Evolutionary conservation across 1,140 invertebrate species (phyloP).

Genomic region (Zaprionus africanus): DNA sequence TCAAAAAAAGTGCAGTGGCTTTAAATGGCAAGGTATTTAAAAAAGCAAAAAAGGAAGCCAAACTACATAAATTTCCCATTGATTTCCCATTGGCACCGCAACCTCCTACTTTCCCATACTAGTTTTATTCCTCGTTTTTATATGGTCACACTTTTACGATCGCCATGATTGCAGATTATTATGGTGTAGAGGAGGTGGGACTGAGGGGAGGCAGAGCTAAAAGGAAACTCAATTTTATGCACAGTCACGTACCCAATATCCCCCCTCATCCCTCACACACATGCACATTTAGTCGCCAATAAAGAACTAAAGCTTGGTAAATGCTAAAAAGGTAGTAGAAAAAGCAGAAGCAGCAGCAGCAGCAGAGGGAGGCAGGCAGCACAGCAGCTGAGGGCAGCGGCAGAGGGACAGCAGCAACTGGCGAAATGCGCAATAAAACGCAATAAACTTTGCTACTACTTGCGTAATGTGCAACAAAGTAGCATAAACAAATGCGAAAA

Average conservation of each 20-base stretch:
- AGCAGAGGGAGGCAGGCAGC: not conserved
- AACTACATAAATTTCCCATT: not conserved
- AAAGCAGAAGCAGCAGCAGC: slow-evolving; percentile 6
- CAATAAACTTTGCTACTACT: slow-evolving; percentile 68
- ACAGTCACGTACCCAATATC: slow-evolving; percentile 35
- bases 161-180: slow-evolving; percentile 16
- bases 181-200: not conserved
- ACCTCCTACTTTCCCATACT: not conserved
- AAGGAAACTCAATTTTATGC: slow-evolving; percentile 23
- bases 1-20: not conserved
- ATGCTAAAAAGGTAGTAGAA: slow-evolving; percentile 42
- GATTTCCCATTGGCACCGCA: slow-evolving; percentile 2
- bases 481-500: slow-evolving; percentile 64
- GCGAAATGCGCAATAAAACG: slow-evolving; percentile 70
- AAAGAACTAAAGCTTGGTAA: slow-evolving; percentile 44
- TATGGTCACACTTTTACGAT: slow-evolving; percentile 44
- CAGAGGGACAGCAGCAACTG: slow-evolving; percentile 13
- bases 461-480: slow-evolving; percentile 73
- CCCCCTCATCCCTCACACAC: not conserved
- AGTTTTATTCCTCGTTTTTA: not conserved
- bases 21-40: not conserved
- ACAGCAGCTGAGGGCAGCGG: not conserved
- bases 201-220: too few species aligned
- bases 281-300: slow-evolving; percentile 15
- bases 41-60: not conserved